phyloP scores from a whole-genome alignment of 2,797 vertebrate genomes.

The Cottoperca gobio region DNA sequence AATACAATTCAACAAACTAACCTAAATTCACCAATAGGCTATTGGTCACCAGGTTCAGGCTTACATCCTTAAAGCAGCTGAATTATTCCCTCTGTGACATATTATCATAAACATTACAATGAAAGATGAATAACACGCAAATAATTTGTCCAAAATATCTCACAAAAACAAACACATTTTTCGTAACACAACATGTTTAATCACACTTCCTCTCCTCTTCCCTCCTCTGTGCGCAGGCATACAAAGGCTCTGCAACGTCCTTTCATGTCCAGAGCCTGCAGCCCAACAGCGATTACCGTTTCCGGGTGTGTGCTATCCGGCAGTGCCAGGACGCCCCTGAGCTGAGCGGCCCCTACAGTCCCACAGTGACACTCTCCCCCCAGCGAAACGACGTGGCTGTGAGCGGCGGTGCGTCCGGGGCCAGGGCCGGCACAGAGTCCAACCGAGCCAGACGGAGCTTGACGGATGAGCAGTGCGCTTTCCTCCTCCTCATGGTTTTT shows the following conservation, averaged over 20 bases:
- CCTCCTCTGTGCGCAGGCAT: slow-evolving; percentile 82
- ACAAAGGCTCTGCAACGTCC: slow-evolving; percentile 90
- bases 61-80: neutral
- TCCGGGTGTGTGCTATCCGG: slow-evolving; percentile 92
- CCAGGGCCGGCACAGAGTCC: slow-evolving; percentile 81
- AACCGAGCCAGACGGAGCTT: slow-evolving; percentile 87
- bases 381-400: slow-evolving; percentile 86
- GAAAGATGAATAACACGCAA: neutral
- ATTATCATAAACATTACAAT: neutral
- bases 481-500: slow-evolving; percentile 95
- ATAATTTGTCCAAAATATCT: neutral
- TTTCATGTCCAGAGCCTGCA: slow-evolving; percentile 91
- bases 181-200: neutral
- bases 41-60: neutral
- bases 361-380: slow-evolving; percentile 90
- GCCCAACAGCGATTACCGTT: slow-evolving; percentile 93
- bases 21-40: neutral
- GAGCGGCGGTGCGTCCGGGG: slow-evolving; percentile 73
- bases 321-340: slow-evolving; percentile 95
- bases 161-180: neutral
- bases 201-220: neutral
- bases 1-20: neutral
- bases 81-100: neutral
- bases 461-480: slow-evolving; percentile 96
- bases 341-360: slow-evolving; percentile 93